Evolutionary conservation across 2,888 invertebrate genomes (phyloP).

Genomic region (Uloborus plumipes): DNA sequence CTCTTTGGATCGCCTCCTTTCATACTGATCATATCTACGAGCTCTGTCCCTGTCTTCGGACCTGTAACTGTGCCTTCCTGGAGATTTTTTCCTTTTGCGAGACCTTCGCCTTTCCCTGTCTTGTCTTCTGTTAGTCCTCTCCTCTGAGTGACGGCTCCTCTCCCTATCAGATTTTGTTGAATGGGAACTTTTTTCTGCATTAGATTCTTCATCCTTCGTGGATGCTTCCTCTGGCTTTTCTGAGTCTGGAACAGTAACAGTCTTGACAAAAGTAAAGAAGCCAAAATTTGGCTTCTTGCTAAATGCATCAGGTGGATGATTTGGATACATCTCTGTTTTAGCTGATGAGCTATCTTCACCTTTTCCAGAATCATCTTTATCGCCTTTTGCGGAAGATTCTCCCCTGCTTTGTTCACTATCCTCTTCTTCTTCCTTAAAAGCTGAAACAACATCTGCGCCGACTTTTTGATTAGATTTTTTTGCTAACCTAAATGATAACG

Average conservation of each 20-base stretch:
- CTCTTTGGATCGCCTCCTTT: conserved; percentile 22
- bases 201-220: background rate
- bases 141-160: background rate
- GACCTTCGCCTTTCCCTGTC: conserved; percentile 8
- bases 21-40: conserved; percentile 19
- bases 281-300: conserved; percentile 63
- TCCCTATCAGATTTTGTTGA: background rate
- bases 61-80: conserved; percentile 5
- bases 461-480: conserved; percentile 45
- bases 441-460: conserved; percentile 40
- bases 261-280: conserved; percentile 60
- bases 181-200: background rate
- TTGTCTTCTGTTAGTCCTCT: background rate
- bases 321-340: conserved; percentile 55
- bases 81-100: conserved; percentile 14
- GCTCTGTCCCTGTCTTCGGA: conserved; percentile 1
- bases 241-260: conserved; percentile 37
- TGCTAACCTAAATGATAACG: conserved; percentile 53
- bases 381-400: background rate
- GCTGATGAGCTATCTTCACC: background rate
- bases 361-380: conserved; percentile 9
- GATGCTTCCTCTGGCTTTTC: conserved; percentile 22
- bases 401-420: conserved; percentile 30
- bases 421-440: conserved; percentile 56
- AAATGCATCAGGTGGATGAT: conserved; percentile 50